Conservation (phyloP, 2,797 vertebrate genomes). For the Spatula clypeata region DNA sequence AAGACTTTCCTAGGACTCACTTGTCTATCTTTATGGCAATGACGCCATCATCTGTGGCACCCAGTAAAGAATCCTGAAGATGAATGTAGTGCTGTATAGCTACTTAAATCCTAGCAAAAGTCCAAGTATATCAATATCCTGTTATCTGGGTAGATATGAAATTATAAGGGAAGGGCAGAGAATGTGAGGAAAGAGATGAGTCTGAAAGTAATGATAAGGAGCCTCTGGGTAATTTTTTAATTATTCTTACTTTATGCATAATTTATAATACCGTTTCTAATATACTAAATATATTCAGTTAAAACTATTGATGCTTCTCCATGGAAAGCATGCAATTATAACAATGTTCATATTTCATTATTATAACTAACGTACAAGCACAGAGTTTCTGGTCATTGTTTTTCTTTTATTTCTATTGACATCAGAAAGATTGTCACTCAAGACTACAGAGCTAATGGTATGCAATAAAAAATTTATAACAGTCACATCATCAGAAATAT, state of each 20-base stretch:
- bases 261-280: slow-evolving; percentile 47
- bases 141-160: background rate
- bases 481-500: background rate
- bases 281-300: background rate
- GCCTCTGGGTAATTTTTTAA: slow-evolving; percentile 39
- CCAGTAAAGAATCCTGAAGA: background rate
- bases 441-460: background rate
- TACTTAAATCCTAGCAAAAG: background rate
- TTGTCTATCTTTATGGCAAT: background rate
- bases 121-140: background rate
- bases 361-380: background rate
- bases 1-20: background rate
- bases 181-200: slow-evolving; percentile 4
- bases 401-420: background rate
- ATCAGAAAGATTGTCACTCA: background rate
- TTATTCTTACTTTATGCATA: slow-evolving; percentile 32
- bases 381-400: background rate
- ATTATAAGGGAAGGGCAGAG: background rate
- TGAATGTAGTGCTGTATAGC: background rate
- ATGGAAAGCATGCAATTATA: slow-evolving; percentile 14
- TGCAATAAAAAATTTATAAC: background rate
- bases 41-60: background rate
- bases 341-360: background rate
- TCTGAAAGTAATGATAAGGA: slow-evolving; percentile 13
- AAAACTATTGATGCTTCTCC: background rate